These are phyloP conservation scores for Rhinolophus ferrumequinum DNA, from an alignment of 2,113 vertebrate species.

Conservation along the genomic window DNA sequence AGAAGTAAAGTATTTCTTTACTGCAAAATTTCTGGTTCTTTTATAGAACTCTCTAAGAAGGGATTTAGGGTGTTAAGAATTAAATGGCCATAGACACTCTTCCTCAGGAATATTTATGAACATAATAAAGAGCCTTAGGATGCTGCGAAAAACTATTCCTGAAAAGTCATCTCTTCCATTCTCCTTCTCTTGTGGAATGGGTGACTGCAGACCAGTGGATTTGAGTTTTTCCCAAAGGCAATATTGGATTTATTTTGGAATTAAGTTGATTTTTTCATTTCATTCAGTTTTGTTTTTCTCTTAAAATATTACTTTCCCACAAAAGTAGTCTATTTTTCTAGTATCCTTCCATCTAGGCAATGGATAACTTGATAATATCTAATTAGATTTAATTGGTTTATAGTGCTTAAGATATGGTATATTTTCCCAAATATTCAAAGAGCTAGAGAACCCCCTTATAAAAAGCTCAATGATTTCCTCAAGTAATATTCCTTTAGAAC, in stretches of 20 bases:
- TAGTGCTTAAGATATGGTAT: neutral
- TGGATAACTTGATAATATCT: neutral
- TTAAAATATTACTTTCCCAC: neutral
- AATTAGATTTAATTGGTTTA: slow-evolving; percentile 13
- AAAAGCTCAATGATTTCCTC: neutral
- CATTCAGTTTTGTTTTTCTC: neutral
- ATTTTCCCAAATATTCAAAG: neutral
- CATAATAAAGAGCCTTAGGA: neutral
- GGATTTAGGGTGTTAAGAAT: neutral
- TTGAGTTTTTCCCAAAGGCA: neutral
- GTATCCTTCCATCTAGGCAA: neutral
- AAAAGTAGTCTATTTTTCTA: neutral
- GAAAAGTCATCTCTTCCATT: neutral
- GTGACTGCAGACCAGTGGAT: neutral
- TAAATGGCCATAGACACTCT: neutral
- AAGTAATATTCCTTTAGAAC: neutral
- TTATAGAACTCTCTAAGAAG: neutral
- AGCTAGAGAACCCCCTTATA: neutral
- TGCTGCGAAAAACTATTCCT: neutral
- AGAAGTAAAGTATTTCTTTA: neutral
- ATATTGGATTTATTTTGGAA: neutral
- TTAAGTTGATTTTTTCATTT: neutral
- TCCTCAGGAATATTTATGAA: neutral
- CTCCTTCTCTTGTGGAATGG: neutral
- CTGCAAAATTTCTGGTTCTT: neutral